Conservation (phyloP, 2,113 vertebrate species). For the Haemorhous mexicanus region DNA sequence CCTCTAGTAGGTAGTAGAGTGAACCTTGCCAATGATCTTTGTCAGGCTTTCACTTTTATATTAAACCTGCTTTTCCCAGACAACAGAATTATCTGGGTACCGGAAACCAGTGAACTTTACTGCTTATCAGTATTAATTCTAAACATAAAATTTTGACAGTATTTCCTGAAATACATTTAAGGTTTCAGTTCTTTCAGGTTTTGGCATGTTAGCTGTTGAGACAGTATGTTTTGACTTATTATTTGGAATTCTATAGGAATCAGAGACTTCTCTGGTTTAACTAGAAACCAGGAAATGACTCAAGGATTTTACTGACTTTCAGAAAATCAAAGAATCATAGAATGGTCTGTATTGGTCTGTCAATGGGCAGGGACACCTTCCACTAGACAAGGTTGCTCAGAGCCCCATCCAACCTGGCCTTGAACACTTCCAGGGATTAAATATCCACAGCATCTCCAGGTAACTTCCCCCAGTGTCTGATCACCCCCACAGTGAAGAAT, state of each 20-base stretch:
- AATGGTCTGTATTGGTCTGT: neutral
- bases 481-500: neutral
- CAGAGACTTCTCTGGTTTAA: neutral
- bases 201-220: neutral
- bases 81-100: neutral
- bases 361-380: neutral
- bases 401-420: rapidly evolving
- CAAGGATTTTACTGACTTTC: neutral
- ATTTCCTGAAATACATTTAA: neutral
- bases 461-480: neutral
- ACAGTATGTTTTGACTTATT: neutral
- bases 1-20: neutral
- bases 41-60: neutral
- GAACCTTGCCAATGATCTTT: neutral
- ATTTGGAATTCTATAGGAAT: neutral
- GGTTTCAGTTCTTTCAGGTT: neutral
- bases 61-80: neutral
- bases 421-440: neutral
- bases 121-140: neutral
- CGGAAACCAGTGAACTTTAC: neutral
- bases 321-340: neutral
- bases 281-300: neutral
- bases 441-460: neutral
- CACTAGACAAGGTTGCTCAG: neutral
- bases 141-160: neutral